Percentiles rank a stretch among this genome's conserved stretches.
Evolutionary conservation across 2,797 vertebrate species (phyloP).

Genomic region (Eurystomus glaucurus): DNA sequence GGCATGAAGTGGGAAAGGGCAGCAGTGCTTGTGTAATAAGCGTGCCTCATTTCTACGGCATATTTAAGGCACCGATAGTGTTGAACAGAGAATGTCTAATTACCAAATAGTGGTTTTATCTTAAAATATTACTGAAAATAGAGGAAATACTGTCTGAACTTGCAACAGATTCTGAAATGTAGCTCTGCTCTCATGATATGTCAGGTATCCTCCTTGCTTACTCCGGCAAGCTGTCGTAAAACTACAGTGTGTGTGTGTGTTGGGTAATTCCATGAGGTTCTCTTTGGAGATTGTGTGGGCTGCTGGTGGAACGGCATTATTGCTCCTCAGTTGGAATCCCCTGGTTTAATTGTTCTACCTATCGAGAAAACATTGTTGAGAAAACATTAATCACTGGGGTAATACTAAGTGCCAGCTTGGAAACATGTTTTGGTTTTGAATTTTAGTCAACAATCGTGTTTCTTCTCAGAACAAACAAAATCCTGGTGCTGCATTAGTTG

Average conservation of each 20-base stretch:
- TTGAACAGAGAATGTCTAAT: neutral
- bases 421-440: neutral
- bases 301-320: neutral
- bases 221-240: slow-evolving; percentile 19
- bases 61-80: neutral
- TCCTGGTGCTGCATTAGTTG: neutral
- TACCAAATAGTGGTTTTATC: neutral
- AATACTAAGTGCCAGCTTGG: neutral
- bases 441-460: neutral
- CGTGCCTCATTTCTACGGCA: rapidly evolving
- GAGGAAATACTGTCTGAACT: neutral
- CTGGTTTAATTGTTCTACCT: neutral
- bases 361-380: neutral
- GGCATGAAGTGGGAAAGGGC: neutral
- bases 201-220: slow-evolving; percentile 65
- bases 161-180: neutral
- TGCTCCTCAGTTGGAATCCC: neutral
- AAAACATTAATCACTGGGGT: neutral
- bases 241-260: neutral
- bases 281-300: neutral
- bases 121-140: slow-evolving; percentile 2
- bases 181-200: slow-evolving; percentile 28
- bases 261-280: slow-evolving; percentile 40
- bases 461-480: neutral
- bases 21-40: neutral